Percentiles rank a stretch among this genome's conserved stretches.
Conservation (phyloP, 2,797 vertebrate species). For the Melanotaenia trifasciata region DNA sequence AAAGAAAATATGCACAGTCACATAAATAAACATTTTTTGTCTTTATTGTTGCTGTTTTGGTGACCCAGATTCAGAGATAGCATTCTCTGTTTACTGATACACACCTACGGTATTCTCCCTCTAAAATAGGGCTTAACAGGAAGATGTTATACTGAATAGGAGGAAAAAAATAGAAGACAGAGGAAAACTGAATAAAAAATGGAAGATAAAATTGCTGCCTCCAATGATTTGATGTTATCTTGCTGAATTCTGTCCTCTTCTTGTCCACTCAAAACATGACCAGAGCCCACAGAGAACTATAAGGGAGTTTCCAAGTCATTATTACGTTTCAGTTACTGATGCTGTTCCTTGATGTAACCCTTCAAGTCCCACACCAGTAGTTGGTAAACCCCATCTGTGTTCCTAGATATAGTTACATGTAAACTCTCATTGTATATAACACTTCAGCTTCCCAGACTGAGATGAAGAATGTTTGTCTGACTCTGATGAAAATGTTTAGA, state of each 20-base stretch:
- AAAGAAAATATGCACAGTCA: constrained; percentile 27
- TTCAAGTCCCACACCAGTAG: background rate
- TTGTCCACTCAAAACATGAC: constrained; percentile 26
- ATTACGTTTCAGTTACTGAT: constrained; percentile 5
- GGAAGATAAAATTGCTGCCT: constrained; percentile 2
- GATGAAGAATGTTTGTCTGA: background rate
- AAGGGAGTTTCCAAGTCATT: background rate
- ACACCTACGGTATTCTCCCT: constrained; percentile 1
- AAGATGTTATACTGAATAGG: constrained; percentile 23
- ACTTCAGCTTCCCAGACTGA: background rate
- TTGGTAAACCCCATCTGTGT: background rate
- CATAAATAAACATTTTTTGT: background rate
- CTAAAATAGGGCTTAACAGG: constrained; percentile 28
- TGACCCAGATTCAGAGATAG: constrained; percentile 42
- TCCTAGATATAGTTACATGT: background rate
- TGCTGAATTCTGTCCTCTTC: constrained; percentile 1
- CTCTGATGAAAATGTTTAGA: background rate
- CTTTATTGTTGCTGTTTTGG: constrained; percentile 22
- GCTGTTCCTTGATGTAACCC: constrained; percentile 23
- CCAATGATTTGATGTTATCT: background rate
- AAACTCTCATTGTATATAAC: background rate
- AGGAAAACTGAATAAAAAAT: constrained; percentile 12
- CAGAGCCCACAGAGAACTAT: constrained; percentile 8
- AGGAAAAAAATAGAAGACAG: constrained; percentile 15
- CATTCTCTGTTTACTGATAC: background rate